Conservation (phyloP, 2,797 vertebrate species). For the Aplochiton taeniatus region DNA sequence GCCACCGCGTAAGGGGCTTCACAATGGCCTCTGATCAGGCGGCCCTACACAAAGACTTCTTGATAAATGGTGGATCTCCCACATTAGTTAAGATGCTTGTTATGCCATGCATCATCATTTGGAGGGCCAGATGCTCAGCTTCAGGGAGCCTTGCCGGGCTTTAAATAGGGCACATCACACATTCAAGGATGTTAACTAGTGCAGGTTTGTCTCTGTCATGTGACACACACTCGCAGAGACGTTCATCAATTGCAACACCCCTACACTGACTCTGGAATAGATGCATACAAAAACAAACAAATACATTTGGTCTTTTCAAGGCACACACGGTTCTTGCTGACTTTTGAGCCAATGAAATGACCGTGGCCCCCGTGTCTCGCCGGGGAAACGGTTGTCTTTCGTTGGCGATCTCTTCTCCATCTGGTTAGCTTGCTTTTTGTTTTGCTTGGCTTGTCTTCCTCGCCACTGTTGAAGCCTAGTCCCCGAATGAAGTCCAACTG, state of each 20-base stretch:
- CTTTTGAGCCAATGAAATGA: too few relatives aligned
- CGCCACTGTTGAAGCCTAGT: constrained; percentile 30
- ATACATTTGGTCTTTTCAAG: too few relatives aligned
- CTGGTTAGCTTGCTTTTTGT: constrained; percentile 17
- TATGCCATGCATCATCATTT: constrained; percentile 40
- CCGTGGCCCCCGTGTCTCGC: constrained; percentile 2
- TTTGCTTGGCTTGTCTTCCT: constrained; percentile 36
- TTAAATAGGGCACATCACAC: constrained; percentile 29
- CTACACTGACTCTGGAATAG: too few relatives aligned
- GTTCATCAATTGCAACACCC: constrained; percentile 36
- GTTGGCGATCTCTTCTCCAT: constrained; percentile 21
- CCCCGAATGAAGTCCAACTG: constrained; percentile 53
- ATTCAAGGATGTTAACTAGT: neutral
- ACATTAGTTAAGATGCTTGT: constrained; percentile 30
- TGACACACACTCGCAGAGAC: constrained; percentile 2
- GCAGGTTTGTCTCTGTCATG: neutral
- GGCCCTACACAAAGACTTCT: constrained; percentile 19
- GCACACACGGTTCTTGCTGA: too few relatives aligned
- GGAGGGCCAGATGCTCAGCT: constrained; percentile 49
- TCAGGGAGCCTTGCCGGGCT: constrained; percentile 37
- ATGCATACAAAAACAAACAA: too few relatives aligned
- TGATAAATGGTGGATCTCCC: constrained; percentile 33
- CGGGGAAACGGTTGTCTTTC: constrained; percentile 15
- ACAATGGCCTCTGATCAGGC: constrained; percentile 8
- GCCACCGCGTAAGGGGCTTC: constrained; percentile 4